Evolutionary conservation across 2,113 vertebrate species (phyloP), one percentile per base, ranked within the genome.

Genomic region (Saguinus imperator): DNA sequence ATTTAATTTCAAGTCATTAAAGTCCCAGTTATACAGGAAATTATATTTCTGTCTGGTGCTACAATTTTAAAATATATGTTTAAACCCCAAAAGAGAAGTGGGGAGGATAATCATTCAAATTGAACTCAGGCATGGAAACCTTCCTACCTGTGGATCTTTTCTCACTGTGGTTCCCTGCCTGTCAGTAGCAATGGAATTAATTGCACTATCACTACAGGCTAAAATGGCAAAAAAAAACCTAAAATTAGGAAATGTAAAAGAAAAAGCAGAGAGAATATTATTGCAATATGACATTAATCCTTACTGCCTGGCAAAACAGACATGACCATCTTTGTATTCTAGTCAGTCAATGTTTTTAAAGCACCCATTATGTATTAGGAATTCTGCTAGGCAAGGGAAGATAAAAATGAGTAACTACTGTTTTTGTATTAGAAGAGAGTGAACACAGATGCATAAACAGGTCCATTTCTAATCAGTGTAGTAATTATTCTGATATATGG

Each of bases 1-100:
- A 17, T 89, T 87, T 66, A 94, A 80, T 79, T 93, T 93, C 72
- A 79, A 79, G 27, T 93, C 37, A 72, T 70, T 80, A 61, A 91
- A 61, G 61, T 73, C 32, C 89, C 64, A 87, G 17, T 25, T 66
- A 25, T 35, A 40, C 18, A 66, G 18, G 52, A 25, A 91, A 72
- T 27, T 75, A 25, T 83, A 52, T 76, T 81, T 92, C 32, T 84
- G 35, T 61, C 37, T 37, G 18, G 45, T 75, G n/a, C 68, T 55
- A 84, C 10, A 52, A 73, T 68, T 50, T 91, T 50, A 52, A 73
- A 94, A 87, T 27, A 14, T 68, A 25, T 77, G 50, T 72, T 83
- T 64, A 83, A 85, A 85, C 58, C 25, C 35, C 5, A 40, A 83
- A 92, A 70, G 25, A 81, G 45, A 89, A 52, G 7, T 76, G 25